Conservation (phyloP, 2,797 vertebrate genomes). For the Myotis pilosus region DNA sequence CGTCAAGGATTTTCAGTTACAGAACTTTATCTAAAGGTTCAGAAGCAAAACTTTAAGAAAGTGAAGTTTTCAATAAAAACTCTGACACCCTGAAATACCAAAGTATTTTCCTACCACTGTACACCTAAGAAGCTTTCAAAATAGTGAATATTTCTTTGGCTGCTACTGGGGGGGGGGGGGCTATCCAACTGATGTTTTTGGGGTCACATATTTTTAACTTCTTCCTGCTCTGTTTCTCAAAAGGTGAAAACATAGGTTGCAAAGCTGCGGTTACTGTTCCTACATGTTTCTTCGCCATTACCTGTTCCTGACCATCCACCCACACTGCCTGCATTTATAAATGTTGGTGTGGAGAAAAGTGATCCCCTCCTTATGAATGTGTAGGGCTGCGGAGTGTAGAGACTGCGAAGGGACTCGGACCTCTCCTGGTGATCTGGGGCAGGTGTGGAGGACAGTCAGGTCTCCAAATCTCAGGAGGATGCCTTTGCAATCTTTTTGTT, state of each 20-base stretch:
- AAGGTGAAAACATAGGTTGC: slow-evolving; percentile 10
- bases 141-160: not conserved
- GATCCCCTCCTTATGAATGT: not conserved
- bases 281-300: not conserved
- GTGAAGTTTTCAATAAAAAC: not conserved
- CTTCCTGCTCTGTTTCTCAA: not conserved
- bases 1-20: not conserved
- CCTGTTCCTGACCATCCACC: not conserved
- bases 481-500: not conserved
- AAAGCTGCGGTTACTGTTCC: not conserved
- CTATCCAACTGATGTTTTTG: not conserved
- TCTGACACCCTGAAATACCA: not conserved
- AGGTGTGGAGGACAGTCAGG: not conserved
- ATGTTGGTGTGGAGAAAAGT: not conserved
- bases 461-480: not conserved
- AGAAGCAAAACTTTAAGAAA: not conserved
- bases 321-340: not conserved
- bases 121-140: slow-evolving; percentile 2
- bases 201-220: not conserved
- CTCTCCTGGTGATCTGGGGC: not conserved
- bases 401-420: not conserved
- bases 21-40: not conserved
- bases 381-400: not conserved
- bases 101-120: not conserved
- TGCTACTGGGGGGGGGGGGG: not conserved